Percentiles rank a stretch among this genome's conserved stretches.
These are phyloP conservation scores for Papilio polyxenes DNA, from an alignment of 1,140 invertebrate species.

Conservation along the genomic window DNA sequence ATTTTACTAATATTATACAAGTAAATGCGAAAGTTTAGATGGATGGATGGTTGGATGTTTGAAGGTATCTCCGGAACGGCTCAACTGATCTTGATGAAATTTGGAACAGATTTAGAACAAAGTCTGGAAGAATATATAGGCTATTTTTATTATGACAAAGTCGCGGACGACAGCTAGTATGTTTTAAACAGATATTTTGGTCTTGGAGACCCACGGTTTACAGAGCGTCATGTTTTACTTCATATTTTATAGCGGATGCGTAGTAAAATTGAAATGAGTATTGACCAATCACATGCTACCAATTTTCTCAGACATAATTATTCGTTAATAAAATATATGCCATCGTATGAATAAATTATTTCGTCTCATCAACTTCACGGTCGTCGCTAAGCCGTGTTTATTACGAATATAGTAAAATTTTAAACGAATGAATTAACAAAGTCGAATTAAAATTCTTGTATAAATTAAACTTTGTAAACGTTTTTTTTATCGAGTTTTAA, in stretches of 20 bases:
- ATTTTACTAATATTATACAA: no score
- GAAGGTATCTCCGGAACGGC: no score
- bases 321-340: background rate
- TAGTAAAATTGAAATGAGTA: background rate
- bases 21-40: no score
- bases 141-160: no score
- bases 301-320: slow-evolving; percentile 11
- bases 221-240: no score
- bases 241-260: background rate
- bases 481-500: slow-evolving; percentile 20
- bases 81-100: no score
- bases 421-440: slow-evolving; percentile 32
- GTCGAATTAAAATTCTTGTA: slow-evolving; percentile 27
- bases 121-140: no score
- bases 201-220: no score
- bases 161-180: no score
- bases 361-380: slow-evolving; percentile 30
- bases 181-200: no score
- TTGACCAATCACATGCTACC: slow-evolving; percentile 16
- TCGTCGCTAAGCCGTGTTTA: slow-evolving; percentile 25
- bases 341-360: slow-evolving; percentile 23
- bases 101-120: no score
- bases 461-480: slow-evolving; percentile 20
- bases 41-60: no score
- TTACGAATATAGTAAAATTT: slow-evolving; percentile 28